Evolutionary conservation across 2,888 invertebrate genomes (phyloP).

Genomic region (Siphlonurus alternatus): DNA sequence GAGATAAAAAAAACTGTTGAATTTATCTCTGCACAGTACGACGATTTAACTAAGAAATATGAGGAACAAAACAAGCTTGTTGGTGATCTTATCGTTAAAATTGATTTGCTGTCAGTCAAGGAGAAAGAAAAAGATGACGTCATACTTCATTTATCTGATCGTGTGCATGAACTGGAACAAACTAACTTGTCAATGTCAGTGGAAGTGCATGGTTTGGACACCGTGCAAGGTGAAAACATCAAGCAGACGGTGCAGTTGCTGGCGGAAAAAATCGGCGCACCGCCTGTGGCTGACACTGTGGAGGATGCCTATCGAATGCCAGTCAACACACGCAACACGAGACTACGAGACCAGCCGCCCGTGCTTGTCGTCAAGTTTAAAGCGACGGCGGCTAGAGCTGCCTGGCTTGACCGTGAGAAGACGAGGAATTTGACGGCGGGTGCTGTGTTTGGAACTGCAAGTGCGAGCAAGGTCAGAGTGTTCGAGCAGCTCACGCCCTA

Average conservation of each 20-base stretch:
- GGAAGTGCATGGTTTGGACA: neutral
- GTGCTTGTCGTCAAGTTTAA: neutral
- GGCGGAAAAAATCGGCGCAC: neutral
- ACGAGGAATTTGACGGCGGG: neutral
- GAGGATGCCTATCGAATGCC: neutral
- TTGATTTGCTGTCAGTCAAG: no score
- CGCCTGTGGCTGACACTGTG: neutral
- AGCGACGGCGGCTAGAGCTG: neutral
- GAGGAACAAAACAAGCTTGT: no score
- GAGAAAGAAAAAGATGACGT: no score
- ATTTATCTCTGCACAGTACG: no score
- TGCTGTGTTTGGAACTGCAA: neutral
- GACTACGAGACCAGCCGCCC: neutral
- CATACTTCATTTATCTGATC: no score
- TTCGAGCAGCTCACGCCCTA: neutral
- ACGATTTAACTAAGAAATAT: no score
- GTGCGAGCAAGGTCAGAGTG: neutral
- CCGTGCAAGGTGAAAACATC: neutral
- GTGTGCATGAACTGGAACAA: no score
- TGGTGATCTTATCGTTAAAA: no score
- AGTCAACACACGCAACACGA: neutral
- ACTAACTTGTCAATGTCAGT: no score
- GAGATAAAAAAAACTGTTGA: no score
- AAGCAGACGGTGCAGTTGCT: neutral
- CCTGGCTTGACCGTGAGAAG: neutral